phyloP scores from a whole-genome alignment of 2,113 vertebrate species.

The Poicephalus meyeri region DNA sequence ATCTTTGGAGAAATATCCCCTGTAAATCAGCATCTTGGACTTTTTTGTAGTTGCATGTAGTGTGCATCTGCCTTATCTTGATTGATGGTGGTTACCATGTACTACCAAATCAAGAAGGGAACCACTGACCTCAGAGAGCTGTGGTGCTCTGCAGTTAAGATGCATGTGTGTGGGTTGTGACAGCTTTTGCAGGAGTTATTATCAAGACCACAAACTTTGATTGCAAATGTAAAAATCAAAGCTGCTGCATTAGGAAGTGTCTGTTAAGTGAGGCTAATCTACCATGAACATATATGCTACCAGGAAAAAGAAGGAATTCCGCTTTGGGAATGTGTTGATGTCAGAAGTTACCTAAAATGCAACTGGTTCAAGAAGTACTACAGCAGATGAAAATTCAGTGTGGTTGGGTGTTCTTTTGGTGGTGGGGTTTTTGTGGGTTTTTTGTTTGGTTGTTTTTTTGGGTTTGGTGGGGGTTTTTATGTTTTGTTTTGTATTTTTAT shows the following conservation, averaged over 20 bases:
- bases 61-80: neutral
- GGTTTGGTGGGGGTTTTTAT: no score
- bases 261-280: neutral
- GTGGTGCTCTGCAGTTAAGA: neutral
- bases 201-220: neutral
- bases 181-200: neutral
- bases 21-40: neutral
- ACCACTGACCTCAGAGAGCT: neutral
- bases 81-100: neutral
- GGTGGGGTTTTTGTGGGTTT: neutral
- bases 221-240: neutral
- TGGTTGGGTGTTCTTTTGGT: neutral
- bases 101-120: neutral
- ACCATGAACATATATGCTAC: fast-evolving
- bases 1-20: neutral
- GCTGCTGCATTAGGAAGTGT: neutral
- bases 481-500: no score
- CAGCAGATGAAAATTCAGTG: neutral
- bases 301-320: neutral
- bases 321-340: neutral
- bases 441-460: neutral
- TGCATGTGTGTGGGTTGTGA: neutral
- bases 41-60: neutral
- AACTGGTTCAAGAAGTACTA: neutral
- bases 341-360: neutral